Base-by-base conservation (phyloP, 2,113 vertebrate genomes). In the Perognathus longimembris region DNA sequence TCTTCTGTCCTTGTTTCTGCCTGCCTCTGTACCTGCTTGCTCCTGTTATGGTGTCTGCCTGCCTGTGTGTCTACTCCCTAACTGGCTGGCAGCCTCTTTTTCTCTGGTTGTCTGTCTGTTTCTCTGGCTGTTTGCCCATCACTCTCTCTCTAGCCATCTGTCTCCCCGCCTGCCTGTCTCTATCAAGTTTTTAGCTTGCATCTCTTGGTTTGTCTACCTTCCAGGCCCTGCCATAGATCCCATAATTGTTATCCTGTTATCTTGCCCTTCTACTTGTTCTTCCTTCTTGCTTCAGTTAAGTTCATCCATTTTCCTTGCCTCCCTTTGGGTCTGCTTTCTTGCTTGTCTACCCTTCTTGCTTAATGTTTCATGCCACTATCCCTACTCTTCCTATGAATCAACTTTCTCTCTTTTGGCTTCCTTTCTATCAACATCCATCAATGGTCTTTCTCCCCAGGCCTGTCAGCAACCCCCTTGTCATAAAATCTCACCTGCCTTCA, bases 51-150 rank as follows among this genome's bases (percentile, higher is more conserved):
- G 82, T 94, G 94, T 84, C 93, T 95, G 95, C 87, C 77, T 95
- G 93, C 67, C 88, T 93, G 80, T 74, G 66, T 91, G 90, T 54
- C 95, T 94, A 83, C 73, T 89, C 91, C 93, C 94, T 93, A 71
- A 42, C 96, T 95, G 86, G 93, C 92, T 95, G 95, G 94, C 97
- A 95, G 94, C 94, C 89, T 94, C 81, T 90, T 59, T 94, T 64
- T 84, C 92, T 92, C 94, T 95, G 93, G 94, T 85, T 96, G 92
- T 96, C 97, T 97, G 94, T 97, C 96, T 96, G 96, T 81, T 95
- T 96, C 91, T 89, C 97, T 97, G 95, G 96, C 95, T 96, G 96
- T 95, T 95, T 95, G 97, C 97, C 97, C 96, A 96, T 94, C 94
- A 38, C 96, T 85, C 89, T 96, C 94, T 93, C 91, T 94, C 54